phyloP scores from a whole-genome alignment of 2,888 invertebrate genomes.

The Dryomyza anilis region DNA sequence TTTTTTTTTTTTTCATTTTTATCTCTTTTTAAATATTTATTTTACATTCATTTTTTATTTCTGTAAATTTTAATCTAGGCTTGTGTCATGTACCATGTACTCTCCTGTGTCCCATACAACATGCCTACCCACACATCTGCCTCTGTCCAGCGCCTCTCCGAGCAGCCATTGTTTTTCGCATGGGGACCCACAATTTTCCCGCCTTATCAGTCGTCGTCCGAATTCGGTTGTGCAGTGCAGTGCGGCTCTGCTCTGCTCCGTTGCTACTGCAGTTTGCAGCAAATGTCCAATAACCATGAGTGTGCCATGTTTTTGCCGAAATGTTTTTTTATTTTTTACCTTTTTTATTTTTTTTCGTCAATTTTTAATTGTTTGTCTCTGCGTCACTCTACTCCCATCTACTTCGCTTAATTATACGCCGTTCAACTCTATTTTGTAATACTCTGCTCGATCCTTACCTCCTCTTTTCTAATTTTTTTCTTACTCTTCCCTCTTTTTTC shows the following conservation, averaged over 20 bases:
- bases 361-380: constrained; percentile 19
- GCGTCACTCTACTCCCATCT: not conserved
- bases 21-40: no score
- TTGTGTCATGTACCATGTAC: not conserved
- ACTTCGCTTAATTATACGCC: not conserved
- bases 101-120: not conserved
- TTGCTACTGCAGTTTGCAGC: not conserved
- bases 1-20: no score
- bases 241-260: not conserved
- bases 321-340: not conserved
- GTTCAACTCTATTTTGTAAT: no score
- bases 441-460: no score
- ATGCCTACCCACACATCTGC: not conserved
- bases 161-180: no score
- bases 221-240: not conserved
- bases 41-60: no score
- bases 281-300: constrained; percentile 14
- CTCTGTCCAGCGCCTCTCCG: no score
- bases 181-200: no score
- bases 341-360: constrained; percentile 15
- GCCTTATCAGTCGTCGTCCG: no score
- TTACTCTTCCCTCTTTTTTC: no score
- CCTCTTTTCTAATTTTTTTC: no score
- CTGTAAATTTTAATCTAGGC: not conserved
- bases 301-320: not conserved